Evolutionary conservation across 2,797 vertebrate genomes (phyloP), one percentile per base, ranked within the genome.

Genomic region (Rhynchonycteris naso): DNA sequence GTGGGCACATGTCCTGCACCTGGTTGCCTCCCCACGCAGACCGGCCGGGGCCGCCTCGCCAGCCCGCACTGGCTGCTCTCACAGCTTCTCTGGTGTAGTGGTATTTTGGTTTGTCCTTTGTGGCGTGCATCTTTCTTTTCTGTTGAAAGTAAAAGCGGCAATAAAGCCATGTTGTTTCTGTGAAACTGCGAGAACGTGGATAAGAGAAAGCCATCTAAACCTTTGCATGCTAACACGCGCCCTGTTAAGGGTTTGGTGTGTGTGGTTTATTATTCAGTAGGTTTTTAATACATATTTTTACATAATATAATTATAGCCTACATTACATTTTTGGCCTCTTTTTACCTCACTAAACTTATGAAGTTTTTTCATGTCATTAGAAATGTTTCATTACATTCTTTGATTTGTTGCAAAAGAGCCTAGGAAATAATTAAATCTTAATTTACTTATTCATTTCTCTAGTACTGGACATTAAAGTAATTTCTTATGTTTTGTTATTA

Each of bases 1-100:
- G 24, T 15, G 5, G 50, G 5, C 16, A 2, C 0, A 1, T 0
- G 3, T 1, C 58, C 35, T 0, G 8, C 7, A 3, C 75, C 21
- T 5, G n/a, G n/a, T 5, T 1, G 21, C 4, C 4, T n/a, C 59
- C 33, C 4, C 1, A 0, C 3, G 3, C 0, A 26, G 18, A 50
- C 63, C 10, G 1, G 69, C 2, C 0, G 3, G 63, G 14, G 71
- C 50, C 47, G 4, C 68, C 8, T 33, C 7, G 4, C 13, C 4
- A 43, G 58, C 54, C 47, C 22, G 19, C 5, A 1, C 22, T 24
- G 28, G 68, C n/a, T 61, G 0, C 19, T 86, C 9, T 4, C 28
- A 47, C 9, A 4, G 43, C 43, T 35, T 21, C 16, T 22, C 47
- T 22, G 0, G 5, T n/a, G 1, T 0, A 7, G 12, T 1, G 0